Evolutionary conservation across 2,113 vertebrate species (phyloP).

Genomic region (Beaufortia kweichowensis): DNA sequence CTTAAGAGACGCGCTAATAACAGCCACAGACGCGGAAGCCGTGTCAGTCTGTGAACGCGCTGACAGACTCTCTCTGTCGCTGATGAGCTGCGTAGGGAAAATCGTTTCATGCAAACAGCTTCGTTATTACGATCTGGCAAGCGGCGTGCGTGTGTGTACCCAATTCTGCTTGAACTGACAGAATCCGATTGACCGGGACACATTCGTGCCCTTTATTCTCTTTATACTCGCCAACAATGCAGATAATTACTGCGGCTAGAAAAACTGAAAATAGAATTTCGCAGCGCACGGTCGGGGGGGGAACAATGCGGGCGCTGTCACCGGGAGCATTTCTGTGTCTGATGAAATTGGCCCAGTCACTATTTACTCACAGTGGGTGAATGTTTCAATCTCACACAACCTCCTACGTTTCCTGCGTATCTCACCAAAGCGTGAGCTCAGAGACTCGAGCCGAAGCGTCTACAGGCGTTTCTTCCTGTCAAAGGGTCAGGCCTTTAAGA

Average conservation of each 20-base stretch:
- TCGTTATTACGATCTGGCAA: constrained; percentile 81
- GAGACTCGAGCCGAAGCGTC: no score
- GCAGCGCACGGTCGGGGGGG: constrained; percentile 67
- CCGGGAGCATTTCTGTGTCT: constrained; percentile 67
- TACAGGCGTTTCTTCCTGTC: neutral
- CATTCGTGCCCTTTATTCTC: constrained; percentile 84
- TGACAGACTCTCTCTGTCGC: constrained; percentile 81
- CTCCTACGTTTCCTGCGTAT: constrained; percentile 31
- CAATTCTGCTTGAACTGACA: constrained; percentile 82
- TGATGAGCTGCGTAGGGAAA: constrained; percentile 84
- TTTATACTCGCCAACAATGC: constrained; percentile 83
- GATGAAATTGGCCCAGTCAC: constrained; percentile 67
- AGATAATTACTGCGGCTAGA: constrained; percentile 82
- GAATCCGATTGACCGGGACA: constrained; percentile 84
- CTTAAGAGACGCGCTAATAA: constrained; percentile 84
- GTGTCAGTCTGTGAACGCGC: constrained; percentile 78
- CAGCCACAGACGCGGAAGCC: constrained; percentile 78
- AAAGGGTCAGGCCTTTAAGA: neutral
- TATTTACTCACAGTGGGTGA: constrained; percentile 59
- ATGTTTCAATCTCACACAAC: constrained; percentile 44
- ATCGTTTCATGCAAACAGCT: constrained; percentile 82
- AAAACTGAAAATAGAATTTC: constrained; percentile 83
- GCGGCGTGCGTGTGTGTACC: constrained; percentile 76
- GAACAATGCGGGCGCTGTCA: constrained; percentile 79
- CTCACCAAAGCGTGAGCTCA: neutral